These are phyloP conservation scores for Brachionus plicatilis DNA, from an alignment of 1,140 invertebrate species.

Conservation along the genomic window DNA sequence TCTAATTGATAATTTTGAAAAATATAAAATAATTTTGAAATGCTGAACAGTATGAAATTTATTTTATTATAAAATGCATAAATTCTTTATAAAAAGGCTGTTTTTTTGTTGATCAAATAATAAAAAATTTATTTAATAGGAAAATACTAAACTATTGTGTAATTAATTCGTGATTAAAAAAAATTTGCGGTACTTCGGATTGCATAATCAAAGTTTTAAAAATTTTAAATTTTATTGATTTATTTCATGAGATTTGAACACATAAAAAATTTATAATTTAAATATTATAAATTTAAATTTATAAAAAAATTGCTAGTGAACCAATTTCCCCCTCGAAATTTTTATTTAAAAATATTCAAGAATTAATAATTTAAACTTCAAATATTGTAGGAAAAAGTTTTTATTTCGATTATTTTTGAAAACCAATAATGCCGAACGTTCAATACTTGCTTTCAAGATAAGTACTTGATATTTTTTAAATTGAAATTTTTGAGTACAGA, in stretches of 20 bases:
- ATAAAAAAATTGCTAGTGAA: not conserved
- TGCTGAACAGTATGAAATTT: no score
- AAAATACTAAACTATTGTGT: not conserved
- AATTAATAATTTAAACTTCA: not conserved
- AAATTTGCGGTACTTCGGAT: not conserved
- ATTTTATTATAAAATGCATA: not conserved
- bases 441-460: not conserved
- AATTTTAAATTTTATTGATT: not conserved
- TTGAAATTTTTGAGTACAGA: not conserved
- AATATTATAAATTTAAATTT: not conserved
- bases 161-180: not conserved
- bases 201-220: not conserved
- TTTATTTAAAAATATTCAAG: not conserved
- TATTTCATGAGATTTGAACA: not conserved
- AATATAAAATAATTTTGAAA: no score
- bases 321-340: not conserved
- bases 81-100: not conserved
- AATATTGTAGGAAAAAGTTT: not conserved
- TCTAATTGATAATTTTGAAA: no score
- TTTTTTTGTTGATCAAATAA: not conserved
- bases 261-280: not conserved
- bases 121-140: not conserved
- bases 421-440: not conserved
- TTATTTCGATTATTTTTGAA: not conserved
- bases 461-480: not conserved